Percentiles rank a stretch among this genome's conserved stretches.
Conservation (phyloP, 2,888 invertebrate genomes). For the Cosmorhoe ocellata region DNA sequence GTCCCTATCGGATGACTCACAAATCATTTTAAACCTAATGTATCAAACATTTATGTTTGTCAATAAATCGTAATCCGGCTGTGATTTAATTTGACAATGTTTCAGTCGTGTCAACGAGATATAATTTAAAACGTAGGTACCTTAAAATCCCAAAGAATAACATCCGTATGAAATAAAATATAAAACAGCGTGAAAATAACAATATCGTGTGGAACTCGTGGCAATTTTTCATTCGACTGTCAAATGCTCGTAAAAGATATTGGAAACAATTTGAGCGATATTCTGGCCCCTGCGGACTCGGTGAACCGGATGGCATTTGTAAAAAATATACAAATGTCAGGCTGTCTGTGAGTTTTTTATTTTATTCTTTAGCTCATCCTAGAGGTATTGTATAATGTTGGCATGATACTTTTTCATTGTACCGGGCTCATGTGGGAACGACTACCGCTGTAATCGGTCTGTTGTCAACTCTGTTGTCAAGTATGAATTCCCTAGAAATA, state of each 20-base stretch:
- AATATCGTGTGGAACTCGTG: conserved; percentile 56
- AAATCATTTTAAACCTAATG: no score
- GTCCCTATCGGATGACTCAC: no score
- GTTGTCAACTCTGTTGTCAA: conserved; percentile 6
- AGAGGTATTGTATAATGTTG: background rate
- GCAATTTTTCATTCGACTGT: conserved; percentile 73
- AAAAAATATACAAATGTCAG: conserved; percentile 49
- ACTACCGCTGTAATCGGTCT: conserved; percentile 8
- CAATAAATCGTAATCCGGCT: no score
- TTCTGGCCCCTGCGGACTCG: conserved; percentile 58
- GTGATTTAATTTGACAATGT: no score
- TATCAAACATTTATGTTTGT: no score
- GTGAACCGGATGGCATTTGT: conserved; percentile 43
- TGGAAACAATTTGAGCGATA: conserved; percentile 76
- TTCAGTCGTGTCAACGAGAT: background rate
- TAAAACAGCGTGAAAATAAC: conserved; percentile 57
- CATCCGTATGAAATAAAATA: conserved; percentile 35
- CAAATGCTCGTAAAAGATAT: conserved; percentile 76
- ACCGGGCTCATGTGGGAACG: conserved; percentile 2
- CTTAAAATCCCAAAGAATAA: conserved; percentile 1
- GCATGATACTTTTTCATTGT: conserved; percentile 1
- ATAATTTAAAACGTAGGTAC: conserved; percentile 1
- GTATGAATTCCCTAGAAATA: background rate
- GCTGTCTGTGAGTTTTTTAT: background rate
- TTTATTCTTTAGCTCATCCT: conserved; percentile 9